Evolutionary conservation across 2,888 invertebrate species (phyloP), one percentile per base, ranked within the genome.

Genomic region (Tachina grossa): DNA sequence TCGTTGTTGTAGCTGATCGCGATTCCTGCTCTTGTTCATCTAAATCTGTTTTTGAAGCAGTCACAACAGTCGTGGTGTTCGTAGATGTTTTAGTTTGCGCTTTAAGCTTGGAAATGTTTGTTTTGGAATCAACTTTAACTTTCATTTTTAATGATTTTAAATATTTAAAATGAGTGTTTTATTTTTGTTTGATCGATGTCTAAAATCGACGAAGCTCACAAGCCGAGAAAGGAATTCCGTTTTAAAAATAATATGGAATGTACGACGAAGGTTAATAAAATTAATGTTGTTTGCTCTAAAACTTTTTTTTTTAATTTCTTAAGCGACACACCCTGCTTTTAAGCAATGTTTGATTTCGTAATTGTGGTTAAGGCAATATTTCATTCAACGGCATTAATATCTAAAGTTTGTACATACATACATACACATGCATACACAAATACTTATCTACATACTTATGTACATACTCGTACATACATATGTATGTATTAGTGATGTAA

Each of bases 121-220:
- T 74, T 82, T 88, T 88, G 79, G 89, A 84, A 82, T 90, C 91
- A 80, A 91, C 88, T 90, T 91, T 91, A 88, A 90, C 90, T 91
- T 90, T 90, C 90, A 90, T 90, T 88, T 72, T 84, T 16, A 72
- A 39, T 83, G 59, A 39, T 66, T 19, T 43, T 71, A 43, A 55
- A 22, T 19, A 31, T 31, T 31, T 31, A 31, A 31, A 31, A 31
- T 45, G 1, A 19, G 14, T 45, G 13, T 61, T 65, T 74, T n/a
- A 16, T 39, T 55, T 72, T 31, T 31, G 9, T 53, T 83, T 19
- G 3, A n/a, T 71, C 9, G 11, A 66, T 45, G 45, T 65, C 41
- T 66, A 41, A 22, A n/a, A 39, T 47, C 31, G 31, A 31, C 31
- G 31, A 31, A 31, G 31, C 31, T 47, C 22, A 9, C 49, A 55